These are phyloP conservation scores for Hippasteria phrygiana DNA, from an alignment of 53 echinoderm and acorn worm species.

Conservation along the genomic window DNA sequence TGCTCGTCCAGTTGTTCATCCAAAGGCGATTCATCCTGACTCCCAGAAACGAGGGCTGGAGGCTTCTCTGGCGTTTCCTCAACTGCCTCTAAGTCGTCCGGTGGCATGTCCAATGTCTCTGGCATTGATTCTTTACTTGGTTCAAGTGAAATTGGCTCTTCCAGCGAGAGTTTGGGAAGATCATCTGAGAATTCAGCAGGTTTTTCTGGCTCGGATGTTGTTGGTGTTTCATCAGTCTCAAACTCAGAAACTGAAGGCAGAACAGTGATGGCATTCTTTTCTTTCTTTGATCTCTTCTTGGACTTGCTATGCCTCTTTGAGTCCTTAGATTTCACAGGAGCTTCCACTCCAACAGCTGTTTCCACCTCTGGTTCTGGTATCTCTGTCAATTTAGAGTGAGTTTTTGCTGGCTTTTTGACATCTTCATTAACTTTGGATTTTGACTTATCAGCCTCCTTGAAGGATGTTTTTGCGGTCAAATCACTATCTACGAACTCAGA, in stretches of 20 bases:
- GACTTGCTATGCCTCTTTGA: constrained; percentile 71
- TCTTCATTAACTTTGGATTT: constrained; percentile 40
- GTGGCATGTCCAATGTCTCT: constrained; percentile 46
- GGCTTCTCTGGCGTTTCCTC: constrained; percentile 18
- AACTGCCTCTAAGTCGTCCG: constrained; percentile 41
- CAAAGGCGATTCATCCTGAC: constrained; percentile 6
- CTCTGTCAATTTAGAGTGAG: constrained; percentile 42
- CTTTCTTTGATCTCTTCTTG: constrained; percentile 75
- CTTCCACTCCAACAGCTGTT: constrained; percentile 53
- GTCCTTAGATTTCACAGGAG: constrained; percentile 54
- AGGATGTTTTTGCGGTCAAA: background rate
- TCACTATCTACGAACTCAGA: background rate
- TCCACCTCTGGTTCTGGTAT: constrained; percentile 69
- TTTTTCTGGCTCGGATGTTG: background rate
- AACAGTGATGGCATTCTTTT: constrained; percentile 43
- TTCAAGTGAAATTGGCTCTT: constrained; percentile 57
- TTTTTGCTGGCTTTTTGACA: constrained; percentile 50
- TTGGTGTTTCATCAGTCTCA: constrained; percentile 38
- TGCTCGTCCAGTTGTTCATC: constrained; percentile 40
- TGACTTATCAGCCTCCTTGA: constrained; percentile 23
- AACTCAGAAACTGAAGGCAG: constrained; percentile 20
- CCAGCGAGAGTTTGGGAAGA: constrained; percentile 42
- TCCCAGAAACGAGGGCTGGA: constrained; percentile 29
- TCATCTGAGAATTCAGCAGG: constrained; percentile 46
- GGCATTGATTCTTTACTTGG: constrained; percentile 29